Percentiles rank a stretch among this genome's conserved stretches.
Evolutionary conservation across 2,113 vertebrate species (phyloP).

Genomic region (Pterocles burchelli): DNA sequence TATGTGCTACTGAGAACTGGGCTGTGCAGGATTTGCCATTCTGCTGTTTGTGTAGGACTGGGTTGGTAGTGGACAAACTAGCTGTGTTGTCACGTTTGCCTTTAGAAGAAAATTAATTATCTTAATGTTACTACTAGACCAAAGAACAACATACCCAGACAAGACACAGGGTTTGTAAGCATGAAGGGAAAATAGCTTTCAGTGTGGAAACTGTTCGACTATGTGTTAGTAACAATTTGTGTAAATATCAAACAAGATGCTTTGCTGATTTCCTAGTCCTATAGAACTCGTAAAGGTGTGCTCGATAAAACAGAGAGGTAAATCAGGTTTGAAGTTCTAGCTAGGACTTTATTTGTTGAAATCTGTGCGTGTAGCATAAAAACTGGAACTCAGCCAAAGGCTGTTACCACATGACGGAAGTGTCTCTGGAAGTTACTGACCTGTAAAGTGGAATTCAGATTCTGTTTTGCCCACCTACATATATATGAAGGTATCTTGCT

Average conservation of each 20-base stretch:
- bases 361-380: not conserved
- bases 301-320: not conserved
- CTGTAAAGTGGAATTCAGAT: not conserved
- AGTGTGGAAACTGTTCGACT: not conserved
- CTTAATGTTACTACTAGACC: not conserved
- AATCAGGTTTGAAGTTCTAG: not conserved
- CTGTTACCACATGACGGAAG: not conserved
- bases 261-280: not conserved
- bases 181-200: not conserved
- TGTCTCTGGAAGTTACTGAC: not conserved
- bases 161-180: not conserved
- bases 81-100: not conserved
- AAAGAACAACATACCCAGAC: not conserved
- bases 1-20: not conserved
- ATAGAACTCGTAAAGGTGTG: too few species aligned
- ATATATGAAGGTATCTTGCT: fast-evolving
- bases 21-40: not conserved
- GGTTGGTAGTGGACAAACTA: not conserved
- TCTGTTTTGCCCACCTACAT: not conserved
- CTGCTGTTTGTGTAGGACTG: not conserved
- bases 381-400: not conserved
- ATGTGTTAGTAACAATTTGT: not conserved
- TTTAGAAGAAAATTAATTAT: not conserved
- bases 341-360: not conserved
- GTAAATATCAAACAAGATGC: fast-evolving